phyloP scores from a whole-genome alignment of 2,797 vertebrate species.

The Artibeus lituratus region DNA sequence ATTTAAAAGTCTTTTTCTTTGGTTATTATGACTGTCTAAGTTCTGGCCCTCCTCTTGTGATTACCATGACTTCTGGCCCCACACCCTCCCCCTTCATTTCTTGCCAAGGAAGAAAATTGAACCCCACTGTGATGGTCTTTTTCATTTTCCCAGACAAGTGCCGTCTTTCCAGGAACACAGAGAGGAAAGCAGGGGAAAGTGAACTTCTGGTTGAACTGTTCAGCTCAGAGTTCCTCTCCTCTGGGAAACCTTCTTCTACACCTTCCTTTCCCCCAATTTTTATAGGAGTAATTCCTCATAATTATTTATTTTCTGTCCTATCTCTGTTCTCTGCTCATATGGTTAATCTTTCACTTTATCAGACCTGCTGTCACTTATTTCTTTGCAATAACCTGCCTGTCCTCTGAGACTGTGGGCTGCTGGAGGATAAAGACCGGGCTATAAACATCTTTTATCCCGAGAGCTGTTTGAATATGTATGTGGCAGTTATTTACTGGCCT shows the following conservation, averaged over 20 bases:
- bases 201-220: background rate
- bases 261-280: background rate
- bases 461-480: background rate
- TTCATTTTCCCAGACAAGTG: slow-evolving; percentile 11
- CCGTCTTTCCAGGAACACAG: slow-evolving; percentile 29
- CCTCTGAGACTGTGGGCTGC: background rate
- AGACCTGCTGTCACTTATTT: background rate
- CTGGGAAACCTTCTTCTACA: background rate
- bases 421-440: background rate
- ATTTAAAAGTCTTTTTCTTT: slow-evolving; percentile 59
- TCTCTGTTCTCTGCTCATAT: background rate
- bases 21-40: slow-evolving; percentile 56
- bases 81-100: slow-evolving; percentile 55
- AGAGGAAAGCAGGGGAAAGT: background rate
- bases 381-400: background rate
- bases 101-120: slow-evolving; percentile 67
- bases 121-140: slow-evolving; percentile 47
- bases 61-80: slow-evolving; percentile 54
- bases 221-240: background rate
- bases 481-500: background rate
- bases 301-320: background rate
- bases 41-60: slow-evolving; percentile 51
- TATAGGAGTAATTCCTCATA: background rate
- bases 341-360: background rate
- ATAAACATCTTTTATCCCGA: background rate